Evolutionary conservation across 2,797 vertebrate species (phyloP).

Genomic region (Micrastur ruficollis): DNA sequence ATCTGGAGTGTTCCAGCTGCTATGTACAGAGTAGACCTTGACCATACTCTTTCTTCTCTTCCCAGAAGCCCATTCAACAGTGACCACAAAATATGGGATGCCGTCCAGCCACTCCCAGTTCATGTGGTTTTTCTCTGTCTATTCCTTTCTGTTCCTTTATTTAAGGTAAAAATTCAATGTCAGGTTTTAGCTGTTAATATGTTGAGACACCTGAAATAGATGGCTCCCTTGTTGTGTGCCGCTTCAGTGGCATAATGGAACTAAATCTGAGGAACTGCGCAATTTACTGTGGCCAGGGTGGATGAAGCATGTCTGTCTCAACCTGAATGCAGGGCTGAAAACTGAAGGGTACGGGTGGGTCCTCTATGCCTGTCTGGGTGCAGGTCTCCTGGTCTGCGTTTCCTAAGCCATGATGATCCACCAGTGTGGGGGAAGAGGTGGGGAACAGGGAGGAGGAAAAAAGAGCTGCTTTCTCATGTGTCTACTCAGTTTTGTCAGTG

Average conservation of each 20-base stretch:
- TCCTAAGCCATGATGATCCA: not conserved
- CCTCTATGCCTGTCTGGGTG: not conserved
- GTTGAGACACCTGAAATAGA: not conserved
- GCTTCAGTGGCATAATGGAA: not conserved
- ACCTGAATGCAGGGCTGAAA: not conserved
- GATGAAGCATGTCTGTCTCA: not conserved
- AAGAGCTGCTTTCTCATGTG: not conserved
- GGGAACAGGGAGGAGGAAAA: not conserved
- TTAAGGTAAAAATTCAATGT: slow-evolving; percentile 85
- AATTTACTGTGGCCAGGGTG: not conserved
- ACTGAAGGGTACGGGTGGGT: not conserved
- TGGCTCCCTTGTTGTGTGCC: not conserved
- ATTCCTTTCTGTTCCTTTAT: slow-evolving; percentile 99
- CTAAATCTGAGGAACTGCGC: not conserved
- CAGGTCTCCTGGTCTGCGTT: not conserved
- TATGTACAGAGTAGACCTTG: not conserved
- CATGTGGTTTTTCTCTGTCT: slow-evolving; percentile 99
- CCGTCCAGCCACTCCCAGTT: slow-evolving; percentile 97
- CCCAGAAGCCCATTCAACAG: slow-evolving; percentile 84
- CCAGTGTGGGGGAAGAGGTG: not conserved
- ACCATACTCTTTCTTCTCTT: slow-evolving; percentile 41
- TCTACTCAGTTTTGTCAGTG: not conserved
- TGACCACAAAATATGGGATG: slow-evolving; percentile 94
- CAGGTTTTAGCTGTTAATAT: not conserved
- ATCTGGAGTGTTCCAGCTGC: not conserved